Evolutionary conservation across 2,888 invertebrate genomes (phyloP).

Genomic region (Ptilodon capucinus): DNA sequence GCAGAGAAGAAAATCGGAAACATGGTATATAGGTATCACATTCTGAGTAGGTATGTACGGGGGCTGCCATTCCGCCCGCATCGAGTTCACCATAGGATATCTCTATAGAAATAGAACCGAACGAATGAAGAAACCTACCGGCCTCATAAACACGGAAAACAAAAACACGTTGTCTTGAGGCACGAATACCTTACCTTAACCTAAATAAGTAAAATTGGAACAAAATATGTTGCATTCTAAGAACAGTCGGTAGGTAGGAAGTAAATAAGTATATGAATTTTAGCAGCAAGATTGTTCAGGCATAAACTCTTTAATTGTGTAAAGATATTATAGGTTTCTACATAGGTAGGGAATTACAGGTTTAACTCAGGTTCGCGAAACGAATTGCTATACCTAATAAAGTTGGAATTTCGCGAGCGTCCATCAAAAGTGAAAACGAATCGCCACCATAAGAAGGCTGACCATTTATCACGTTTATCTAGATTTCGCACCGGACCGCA

Average conservation of each 20-base stretch:
- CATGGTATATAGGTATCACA: conserved; percentile 28
- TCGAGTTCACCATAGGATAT: conserved; percentile 31
- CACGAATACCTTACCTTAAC: conserved; percentile 8
- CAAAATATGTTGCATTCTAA: conserved; percentile 15
- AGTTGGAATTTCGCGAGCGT: conserved; percentile 45
- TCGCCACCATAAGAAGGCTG: conserved; percentile 53
- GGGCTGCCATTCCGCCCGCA: conserved; percentile 47
- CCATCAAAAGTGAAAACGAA: conserved; percentile 55
- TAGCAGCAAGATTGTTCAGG: conserved; percentile 25
- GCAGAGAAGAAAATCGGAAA: conserved; percentile 33
- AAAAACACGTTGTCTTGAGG: background rate
- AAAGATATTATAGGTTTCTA: too few species aligned
- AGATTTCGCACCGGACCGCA: conserved; percentile 61
- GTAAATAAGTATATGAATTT: too few species aligned
- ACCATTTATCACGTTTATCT: conserved; percentile 71
- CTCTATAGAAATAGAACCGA: conserved; percentile 3
- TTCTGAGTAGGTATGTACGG: background rate
- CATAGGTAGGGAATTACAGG: conserved; percentile 29
- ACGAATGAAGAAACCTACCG: background rate
- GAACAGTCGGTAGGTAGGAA: too few species aligned
- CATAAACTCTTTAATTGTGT: conserved; percentile 41
- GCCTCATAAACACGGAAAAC: background rate
- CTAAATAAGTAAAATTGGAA: conserved; percentile 4
- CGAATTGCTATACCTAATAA: conserved; percentile 45
- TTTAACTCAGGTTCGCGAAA: conserved; percentile 37